Base-by-base conservation (phyloP, 2,113 vertebrate species). In the Heteronetta atricapilla region DNA sequence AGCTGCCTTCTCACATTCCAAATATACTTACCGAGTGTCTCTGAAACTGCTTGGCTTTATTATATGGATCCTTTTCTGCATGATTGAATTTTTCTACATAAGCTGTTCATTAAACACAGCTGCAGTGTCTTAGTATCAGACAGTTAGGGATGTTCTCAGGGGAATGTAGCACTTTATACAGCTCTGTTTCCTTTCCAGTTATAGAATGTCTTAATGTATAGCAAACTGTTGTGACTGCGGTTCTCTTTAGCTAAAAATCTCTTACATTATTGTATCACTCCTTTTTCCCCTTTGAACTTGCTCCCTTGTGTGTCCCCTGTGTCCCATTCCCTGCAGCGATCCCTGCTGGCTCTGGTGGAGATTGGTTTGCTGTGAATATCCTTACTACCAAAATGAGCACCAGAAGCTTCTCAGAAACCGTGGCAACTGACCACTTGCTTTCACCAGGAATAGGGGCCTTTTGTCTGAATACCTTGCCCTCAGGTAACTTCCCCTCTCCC, bases 301-400 rank as follows among this genome's bases (percentile, higher is more conserved):
- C 93, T 97, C 97, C 96, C 95, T 96, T 97, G 95, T 95, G 95
- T 96, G 83, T 91, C 97, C 97, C 96, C 96, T 80, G 96, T 97
- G 96, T 92, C 97, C 97, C 96, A 3, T 96, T 97, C 97, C 97
- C 97, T 97, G 83, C 98, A 98, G 97, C 60, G 82, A 79, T 95
- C 96, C 96, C 94, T 98, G 97, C 95, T 97, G 97, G 95, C 97
- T 98, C 68, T 97, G 96, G 96, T 98, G 97, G 97, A 98, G 96
- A 95, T 96, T 94, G 97, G 67, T 97, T 97, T 96, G 96, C 97
- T 97, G 96, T 96, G 97, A 97, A 95, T 97, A 94, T 94, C 96
- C 92, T 97, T 96, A 83, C 95, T 95, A 97, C 94, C 96, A 94
- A 97, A 97, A 93, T 97, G 97, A 92, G 90, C 91, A 89, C 96